Evolutionary conservation across 2,888 invertebrate species (phyloP).

Genomic region (Myopa tessellatipennis): DNA sequence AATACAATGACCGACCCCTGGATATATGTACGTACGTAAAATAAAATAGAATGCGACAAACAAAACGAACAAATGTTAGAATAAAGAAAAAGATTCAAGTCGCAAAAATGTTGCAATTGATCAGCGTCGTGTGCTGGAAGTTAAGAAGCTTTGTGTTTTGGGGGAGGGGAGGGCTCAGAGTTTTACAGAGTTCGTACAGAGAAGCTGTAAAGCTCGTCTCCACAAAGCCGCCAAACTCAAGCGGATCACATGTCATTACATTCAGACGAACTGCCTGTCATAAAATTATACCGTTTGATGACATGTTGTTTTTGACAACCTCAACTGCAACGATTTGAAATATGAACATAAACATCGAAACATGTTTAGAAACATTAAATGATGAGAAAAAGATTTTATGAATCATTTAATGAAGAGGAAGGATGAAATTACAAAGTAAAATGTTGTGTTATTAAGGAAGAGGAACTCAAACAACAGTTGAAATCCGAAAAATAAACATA

Average conservation of each 20-base stretch:
- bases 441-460: not conserved
- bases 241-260: slow-evolving; percentile 32
- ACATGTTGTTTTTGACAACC: slow-evolving; percentile 9
- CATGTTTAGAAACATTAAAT: slow-evolving; percentile 16
- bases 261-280: slow-evolving; percentile 12
- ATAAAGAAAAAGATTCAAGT: slow-evolving; percentile 14
- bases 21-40: not conserved
- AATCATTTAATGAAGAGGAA: not conserved
- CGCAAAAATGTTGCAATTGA: slow-evolving; percentile 5
- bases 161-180: not conserved
- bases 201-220: slow-evolving; percentile 23
- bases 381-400: slow-evolving; percentile 21
- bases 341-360: not conserved
- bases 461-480: not conserved
- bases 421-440: slow-evolving; percentile 23
- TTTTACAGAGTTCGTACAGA: not conserved
- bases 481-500: not conserved
- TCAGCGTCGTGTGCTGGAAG: not conserved
- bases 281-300: slow-evolving; percentile 31
- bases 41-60: not conserved
- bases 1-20: slow-evolving; percentile 38
- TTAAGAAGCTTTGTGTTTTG: not conserved
- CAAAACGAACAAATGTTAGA: not conserved
- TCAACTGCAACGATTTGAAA: not conserved
- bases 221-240: not conserved